A percentile compares a stretch with the other conserved stretches of the same genome.
phyloP scores from a whole-genome alignment of 2,888 invertebrate genomes.

The Spodoptera exigua region DNA sequence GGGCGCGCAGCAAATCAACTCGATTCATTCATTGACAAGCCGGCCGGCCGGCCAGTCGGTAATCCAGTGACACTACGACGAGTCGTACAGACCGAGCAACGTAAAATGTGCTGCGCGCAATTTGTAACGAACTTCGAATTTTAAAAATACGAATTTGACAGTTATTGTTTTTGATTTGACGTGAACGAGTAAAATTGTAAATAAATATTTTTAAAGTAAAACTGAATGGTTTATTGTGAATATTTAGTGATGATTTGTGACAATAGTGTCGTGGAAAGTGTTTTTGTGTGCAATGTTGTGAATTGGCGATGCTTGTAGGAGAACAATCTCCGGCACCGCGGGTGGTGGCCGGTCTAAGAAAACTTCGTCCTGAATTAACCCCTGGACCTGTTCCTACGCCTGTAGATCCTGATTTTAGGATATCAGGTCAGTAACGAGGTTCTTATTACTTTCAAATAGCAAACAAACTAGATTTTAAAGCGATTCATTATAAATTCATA shows the following conservation, averaged over 20 bases:
- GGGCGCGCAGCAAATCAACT: conserved; percentile 66
- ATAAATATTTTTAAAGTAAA: conserved; percentile 45
- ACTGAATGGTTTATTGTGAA: conserved; percentile 52
- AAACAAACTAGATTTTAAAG: conserved; percentile 28
- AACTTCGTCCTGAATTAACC: conserved; percentile 84
- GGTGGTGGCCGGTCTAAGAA: conserved; percentile 87
- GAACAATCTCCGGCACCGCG: conserved; percentile 87
- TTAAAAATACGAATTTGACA: conserved; percentile 79
- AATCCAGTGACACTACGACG: conserved; percentile 36
- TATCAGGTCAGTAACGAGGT: conserved; percentile 78
- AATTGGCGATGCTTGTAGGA: conserved; percentile 85
- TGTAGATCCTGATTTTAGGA: conserved; percentile 82
- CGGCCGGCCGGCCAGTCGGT: conserved; percentile 72
- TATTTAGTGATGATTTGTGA: conserved; percentile 62
- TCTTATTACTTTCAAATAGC: conserved; percentile 5
- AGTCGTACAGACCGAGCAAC: conserved; percentile 50
- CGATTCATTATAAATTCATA: conserved; percentile 19
- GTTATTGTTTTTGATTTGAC: conserved; percentile 69
- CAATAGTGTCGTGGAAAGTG: conserved; percentile 74
- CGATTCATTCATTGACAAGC: conserved; percentile 80
- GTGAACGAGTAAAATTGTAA: conserved; percentile 34
- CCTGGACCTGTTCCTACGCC: conserved; percentile 83
- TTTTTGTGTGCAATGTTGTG: conserved; percentile 78
- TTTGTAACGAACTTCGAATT: conserved; percentile 83
- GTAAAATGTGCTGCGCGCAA: conserved; percentile 72